Evolutionary conservation across 2,888 invertebrate genomes (phyloP).

Genomic region (Arctia plantaginis): DNA sequence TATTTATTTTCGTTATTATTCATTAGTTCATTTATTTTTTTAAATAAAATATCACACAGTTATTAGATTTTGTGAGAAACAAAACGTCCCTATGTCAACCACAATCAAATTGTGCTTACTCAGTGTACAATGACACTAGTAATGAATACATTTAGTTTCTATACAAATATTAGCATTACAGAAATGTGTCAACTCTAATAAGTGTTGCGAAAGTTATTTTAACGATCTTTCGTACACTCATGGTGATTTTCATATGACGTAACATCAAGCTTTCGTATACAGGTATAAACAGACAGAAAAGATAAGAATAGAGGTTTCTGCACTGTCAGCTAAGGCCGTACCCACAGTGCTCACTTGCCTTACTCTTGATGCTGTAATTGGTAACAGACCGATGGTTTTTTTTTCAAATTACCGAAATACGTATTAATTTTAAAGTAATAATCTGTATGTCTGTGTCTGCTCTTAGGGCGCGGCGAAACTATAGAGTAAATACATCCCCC

Average conservation of each 20-base stretch:
- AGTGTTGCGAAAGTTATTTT: neutral
- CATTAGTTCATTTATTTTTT: too few relatives aligned
- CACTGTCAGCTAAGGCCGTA: neutral
- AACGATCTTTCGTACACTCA: conserved; percentile 4
- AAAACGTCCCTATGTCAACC: neutral
- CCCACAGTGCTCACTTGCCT: too few relatives aligned
- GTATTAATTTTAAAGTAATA: too few relatives aligned
- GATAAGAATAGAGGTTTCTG: neutral
- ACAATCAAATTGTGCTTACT: neutral
- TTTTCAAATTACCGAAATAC: too few relatives aligned
- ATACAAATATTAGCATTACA: conserved; percentile 7
- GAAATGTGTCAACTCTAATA: conserved; percentile 43
- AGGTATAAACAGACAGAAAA: neutral
- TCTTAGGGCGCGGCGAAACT: too few relatives aligned
- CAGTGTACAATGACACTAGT: neutral
- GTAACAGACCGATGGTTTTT: too few relatives aligned
- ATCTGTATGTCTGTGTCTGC: too few relatives aligned
- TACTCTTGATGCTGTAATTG: too few relatives aligned
- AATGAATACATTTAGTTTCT: conserved; percentile 21
- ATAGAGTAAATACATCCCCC: too few relatives aligned
- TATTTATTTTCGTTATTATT: too few relatives aligned
- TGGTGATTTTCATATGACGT: conserved; percentile 10
- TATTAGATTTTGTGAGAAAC: neutral
- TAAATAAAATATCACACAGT: neutral
- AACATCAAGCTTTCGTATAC: conserved; percentile 3